These are phyloP conservation scores for Chaenodraco wilsoni DNA, from an alignment of 2,797 vertebrate species.

Conservation along the genomic window DNA sequence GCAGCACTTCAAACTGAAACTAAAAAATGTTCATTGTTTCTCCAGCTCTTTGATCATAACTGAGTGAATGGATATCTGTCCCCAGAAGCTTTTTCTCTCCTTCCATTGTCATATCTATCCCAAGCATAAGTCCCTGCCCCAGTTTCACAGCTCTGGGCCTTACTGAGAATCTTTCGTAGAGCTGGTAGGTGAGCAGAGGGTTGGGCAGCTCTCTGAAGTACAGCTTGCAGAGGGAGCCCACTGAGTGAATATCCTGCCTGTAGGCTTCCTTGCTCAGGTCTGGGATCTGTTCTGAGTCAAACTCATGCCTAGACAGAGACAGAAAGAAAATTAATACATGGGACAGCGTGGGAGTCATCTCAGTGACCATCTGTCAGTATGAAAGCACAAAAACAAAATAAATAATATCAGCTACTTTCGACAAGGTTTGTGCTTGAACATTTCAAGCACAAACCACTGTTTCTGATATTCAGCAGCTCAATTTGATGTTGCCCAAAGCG, in stretches of 20 bases:
- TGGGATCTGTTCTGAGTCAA: constrained; percentile 97
- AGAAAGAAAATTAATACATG: constrained; percentile 25
- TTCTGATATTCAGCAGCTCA: not conserved
- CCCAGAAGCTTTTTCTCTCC: constrained; percentile 12
- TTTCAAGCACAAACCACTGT: not conserved
- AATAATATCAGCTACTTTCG: not conserved
- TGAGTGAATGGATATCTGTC: constrained; percentile 9
- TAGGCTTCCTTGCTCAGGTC: constrained; percentile 95
- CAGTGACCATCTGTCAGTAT: constrained; percentile 38
- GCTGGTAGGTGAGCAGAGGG: constrained; percentile 97
- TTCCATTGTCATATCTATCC: constrained; percentile 15
- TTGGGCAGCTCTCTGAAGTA: constrained; percentile 98
- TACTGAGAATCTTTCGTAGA: constrained; percentile 98
- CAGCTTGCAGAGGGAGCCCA: constrained; percentile 97
- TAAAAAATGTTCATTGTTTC: constrained; percentile 23
- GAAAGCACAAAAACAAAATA: constrained; percentile 22
- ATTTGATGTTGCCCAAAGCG: not conserved
- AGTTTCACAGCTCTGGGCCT: constrained; percentile 66
- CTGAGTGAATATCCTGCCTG: constrained; percentile 97
- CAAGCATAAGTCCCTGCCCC: constrained; percentile 3
- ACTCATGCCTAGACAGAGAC: constrained; percentile 89
- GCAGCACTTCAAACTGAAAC: constrained; percentile 29
- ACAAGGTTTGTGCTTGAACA: not conserved
- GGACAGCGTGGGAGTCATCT: constrained; percentile 28
- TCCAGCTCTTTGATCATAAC: constrained; percentile 31